phyloP scores from a whole-genome alignment of 2,888 invertebrate species.

The Epinotia bilunana region DNA sequence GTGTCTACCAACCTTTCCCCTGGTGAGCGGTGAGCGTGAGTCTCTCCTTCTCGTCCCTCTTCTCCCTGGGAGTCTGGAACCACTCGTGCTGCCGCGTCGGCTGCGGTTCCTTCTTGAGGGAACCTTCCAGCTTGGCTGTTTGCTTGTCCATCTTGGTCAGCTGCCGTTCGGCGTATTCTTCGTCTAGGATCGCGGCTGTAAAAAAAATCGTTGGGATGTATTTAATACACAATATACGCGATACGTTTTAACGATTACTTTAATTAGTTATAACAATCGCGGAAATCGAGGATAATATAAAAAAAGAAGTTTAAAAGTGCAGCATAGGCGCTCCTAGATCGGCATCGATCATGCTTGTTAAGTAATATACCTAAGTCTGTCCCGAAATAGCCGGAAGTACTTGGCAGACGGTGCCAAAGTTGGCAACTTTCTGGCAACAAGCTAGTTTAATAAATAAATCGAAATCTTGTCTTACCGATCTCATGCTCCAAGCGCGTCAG shows the following conservation, averaged over 20 bases:
- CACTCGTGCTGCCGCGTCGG: conserved; percentile 86
- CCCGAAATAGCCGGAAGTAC: neutral
- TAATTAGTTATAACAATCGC: no score
- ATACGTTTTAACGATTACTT: no score
- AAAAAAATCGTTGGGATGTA: neutral
- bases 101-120: conserved; percentile 66
- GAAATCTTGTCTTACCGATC: conserved; percentile 81
- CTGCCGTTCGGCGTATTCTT: conserved; percentile 93
- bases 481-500: conserved; percentile 90
- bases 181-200: conserved; percentile 89
- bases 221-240: no score
- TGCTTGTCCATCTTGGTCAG: conserved; percentile 93
- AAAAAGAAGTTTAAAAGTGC: no score
- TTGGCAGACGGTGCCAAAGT: neutral
- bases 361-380: no score
- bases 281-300: no score
- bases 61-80: conserved; percentile 94
- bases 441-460: no score
- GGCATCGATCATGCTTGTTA: no score
- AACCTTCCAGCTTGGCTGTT: conserved; percentile 83
- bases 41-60: conserved; percentile 90
- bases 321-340: neutral
- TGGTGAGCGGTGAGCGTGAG: conserved; percentile 76
- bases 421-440: no score
- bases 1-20: conserved; percentile 64